Evolutionary conservation across 2,888 invertebrate species (phyloP).

Genomic region (Disparrhopalites patrizii): DNA sequence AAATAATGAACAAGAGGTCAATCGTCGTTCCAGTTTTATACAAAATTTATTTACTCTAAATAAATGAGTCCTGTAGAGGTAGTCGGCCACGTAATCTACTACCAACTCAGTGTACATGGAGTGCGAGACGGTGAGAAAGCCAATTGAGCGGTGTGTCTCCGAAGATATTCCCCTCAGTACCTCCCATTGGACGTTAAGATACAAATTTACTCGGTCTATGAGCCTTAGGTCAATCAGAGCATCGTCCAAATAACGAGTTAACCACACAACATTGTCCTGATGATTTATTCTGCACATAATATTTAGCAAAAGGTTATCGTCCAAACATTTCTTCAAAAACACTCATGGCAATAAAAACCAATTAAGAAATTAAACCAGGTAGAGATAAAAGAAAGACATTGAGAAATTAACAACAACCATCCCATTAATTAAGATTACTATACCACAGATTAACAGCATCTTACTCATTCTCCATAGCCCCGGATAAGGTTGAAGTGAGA

Average conservation of each 20-base stretch:
- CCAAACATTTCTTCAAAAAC: too few species aligned
- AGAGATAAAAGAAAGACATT: too few species aligned
- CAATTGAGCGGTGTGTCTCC: slow-evolving; percentile 18
- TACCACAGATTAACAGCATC: too few species aligned
- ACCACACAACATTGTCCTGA: slow-evolving; percentile 28
- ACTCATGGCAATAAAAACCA: too few species aligned
- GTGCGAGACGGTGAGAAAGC: slow-evolving; percentile 31
- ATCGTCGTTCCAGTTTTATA: neutral
- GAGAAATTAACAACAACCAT: too few species aligned
- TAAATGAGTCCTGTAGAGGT: slow-evolving; percentile 23
- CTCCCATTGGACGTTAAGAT: slow-evolving; percentile 30
- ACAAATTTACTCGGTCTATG: slow-evolving; percentile 28
- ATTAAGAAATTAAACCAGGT: too few species aligned
- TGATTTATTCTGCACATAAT: slow-evolving; percentile 33
- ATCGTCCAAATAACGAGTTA: slow-evolving; percentile 28
- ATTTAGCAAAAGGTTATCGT: too few species aligned
- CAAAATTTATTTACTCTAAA: slow-evolving; percentile 23
- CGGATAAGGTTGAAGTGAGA: slow-evolving; percentile 23
- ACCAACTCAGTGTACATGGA: slow-evolving; percentile 33
- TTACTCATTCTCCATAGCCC: slow-evolving; percentile 23
- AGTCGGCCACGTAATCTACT: slow-evolving; percentile 30
- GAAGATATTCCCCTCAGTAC: slow-evolving; percentile 28
- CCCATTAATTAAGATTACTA: too few species aligned
- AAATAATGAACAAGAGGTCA: neutral
- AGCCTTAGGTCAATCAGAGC: slow-evolving; percentile 26